Conservation (phyloP, 2,113 vertebrate species). For the Mobula birostris region DNA sequence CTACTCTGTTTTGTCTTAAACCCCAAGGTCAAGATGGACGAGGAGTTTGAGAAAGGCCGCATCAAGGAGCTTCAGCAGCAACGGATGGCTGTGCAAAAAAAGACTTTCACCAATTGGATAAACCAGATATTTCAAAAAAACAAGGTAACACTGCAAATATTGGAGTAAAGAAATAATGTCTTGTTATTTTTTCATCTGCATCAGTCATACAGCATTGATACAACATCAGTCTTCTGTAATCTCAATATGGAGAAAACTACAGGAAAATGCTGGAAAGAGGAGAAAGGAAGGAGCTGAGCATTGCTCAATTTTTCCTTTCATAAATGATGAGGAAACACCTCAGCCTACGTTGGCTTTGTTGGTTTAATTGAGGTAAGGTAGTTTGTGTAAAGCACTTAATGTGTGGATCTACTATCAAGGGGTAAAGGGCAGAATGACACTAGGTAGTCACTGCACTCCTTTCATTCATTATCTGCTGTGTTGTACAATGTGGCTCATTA, state of each 20-base stretch:
- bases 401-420: too few relatives aligned
- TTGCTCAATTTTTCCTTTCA: background rate
- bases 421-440: background rate
- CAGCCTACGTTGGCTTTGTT: background rate
- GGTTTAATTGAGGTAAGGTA: background rate
- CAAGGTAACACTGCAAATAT: conserved; percentile 49
- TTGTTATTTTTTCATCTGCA: background rate
- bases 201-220: background rate
- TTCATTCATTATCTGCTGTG: too few relatives aligned
- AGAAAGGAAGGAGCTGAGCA: too few relatives aligned
- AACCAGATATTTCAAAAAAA: conserved; percentile 72
- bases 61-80: conserved; percentile 75
- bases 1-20: background rate
- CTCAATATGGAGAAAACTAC: background rate
- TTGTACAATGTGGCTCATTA: too few relatives aligned
- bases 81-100: conserved; percentile 77
- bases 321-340: background rate
- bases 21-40: conserved; percentile 53
- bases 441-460: background rate
- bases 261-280: background rate
- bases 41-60: conserved; percentile 65
- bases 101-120: conserved; percentile 90
- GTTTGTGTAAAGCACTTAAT: background rate
- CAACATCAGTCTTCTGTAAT: background rate
- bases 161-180: background rate